A percentile compares a stretch with the other conserved stretches of the same genome.
phyloP scores from a whole-genome alignment of 2,888 invertebrate genomes.

The Serripes groenlandicus region DNA sequence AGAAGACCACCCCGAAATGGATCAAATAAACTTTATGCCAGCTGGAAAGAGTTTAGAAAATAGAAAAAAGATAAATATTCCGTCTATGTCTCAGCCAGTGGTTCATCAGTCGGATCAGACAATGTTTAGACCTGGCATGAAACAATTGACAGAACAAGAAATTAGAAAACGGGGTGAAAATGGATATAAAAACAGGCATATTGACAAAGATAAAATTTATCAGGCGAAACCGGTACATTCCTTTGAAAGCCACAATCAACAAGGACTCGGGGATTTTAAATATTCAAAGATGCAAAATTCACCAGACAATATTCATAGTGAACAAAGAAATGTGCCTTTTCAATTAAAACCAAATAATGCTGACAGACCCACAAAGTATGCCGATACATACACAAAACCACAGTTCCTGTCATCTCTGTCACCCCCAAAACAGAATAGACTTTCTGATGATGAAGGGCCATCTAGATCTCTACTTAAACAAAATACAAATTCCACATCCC shows the following conservation, averaged over 20 bases:
- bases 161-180: background rate
- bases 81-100: background rate
- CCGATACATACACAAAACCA: background rate
- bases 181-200: background rate
- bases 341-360: background rate
- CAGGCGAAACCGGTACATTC: background rate
- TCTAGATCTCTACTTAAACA: background rate
- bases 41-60: conserved; percentile 32
- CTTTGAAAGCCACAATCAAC: too few species aligned
- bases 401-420: background rate
- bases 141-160: conserved; percentile 4
- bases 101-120: background rate
- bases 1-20: conserved; percentile 44
- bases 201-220: background rate
- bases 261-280: background rate
- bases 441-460: background rate
- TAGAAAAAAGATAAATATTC: background rate
- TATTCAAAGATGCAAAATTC: background rate
- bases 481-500: background rate
- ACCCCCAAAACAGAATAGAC: background rate
- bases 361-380: background rate
- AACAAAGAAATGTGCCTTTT: background rate
- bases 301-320: background rate
- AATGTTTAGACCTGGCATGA: background rate
- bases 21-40: conserved; percentile 34